Evolutionary conservation across 2,888 invertebrate species (phyloP).

Genomic region (Notodromas monacha): DNA sequence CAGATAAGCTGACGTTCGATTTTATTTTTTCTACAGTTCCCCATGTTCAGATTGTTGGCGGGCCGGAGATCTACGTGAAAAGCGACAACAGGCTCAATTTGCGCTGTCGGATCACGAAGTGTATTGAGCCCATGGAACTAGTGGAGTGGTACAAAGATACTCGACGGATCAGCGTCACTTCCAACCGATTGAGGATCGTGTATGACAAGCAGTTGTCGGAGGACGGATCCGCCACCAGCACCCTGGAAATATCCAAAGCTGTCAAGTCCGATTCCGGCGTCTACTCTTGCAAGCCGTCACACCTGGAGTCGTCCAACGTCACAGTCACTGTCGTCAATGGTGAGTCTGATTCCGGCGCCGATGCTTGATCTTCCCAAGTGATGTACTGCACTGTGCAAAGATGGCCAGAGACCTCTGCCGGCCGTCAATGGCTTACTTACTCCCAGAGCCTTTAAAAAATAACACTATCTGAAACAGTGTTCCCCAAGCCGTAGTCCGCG

Average conservation of each 20-base stretch:
- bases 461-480: no score
- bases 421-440: no score
- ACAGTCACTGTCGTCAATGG: background rate
- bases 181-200: no score
- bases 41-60: background rate
- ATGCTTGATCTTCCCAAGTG: no score
- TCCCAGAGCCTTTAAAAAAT: no score
- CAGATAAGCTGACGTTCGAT: no score
- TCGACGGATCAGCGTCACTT: background rate
- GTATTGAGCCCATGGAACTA: background rate
- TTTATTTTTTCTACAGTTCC: conserved; percentile 1
- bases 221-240: background rate
- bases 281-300: background rate
- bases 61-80: conserved; percentile 1
- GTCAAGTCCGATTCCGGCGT: background rate
- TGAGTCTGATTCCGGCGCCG: no score
- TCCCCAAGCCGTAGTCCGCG: no score
- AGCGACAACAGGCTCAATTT: background rate
- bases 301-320: background rate
- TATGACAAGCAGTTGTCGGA: background rate
- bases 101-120: background rate
- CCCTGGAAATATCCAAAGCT: background rate
- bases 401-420: no score
- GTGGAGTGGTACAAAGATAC: background rate
- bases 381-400: no score